These are phyloP conservation scores for Bujurquina vittata DNA, from an alignment of 2,113 vertebrate species.

Conservation along the genomic window DNA sequence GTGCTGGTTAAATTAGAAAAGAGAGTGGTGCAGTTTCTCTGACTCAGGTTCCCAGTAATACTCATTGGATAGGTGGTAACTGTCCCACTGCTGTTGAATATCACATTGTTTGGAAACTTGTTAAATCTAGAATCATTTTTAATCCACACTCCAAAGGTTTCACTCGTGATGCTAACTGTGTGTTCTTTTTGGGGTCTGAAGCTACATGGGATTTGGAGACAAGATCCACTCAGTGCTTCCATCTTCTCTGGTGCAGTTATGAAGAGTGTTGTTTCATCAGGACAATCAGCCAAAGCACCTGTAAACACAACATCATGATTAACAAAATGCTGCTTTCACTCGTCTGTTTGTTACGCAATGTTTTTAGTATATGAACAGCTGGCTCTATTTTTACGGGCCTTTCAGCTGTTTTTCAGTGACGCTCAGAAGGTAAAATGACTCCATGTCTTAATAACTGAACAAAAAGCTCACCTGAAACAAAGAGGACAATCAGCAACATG, in stretches of 20 bases:
- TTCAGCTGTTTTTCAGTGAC: neutral
- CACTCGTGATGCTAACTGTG: neutral
- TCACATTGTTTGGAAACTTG: neutral
- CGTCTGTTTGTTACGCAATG: no score
- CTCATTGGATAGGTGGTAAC: rapidly evolving
- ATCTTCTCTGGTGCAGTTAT: neutral
- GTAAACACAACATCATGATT: neutral
- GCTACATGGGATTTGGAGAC: neutral
- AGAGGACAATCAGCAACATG: neutral
- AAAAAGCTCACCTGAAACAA: neutral
- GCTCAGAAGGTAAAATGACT: neutral
- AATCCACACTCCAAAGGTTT: neutral
- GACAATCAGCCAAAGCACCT: neutral
- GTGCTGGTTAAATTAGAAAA: no score
- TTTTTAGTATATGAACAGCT: no score
- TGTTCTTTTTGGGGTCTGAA: neutral
- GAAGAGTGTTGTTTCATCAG: neutral
- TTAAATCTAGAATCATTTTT: rapidly evolving
- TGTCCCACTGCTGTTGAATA: neutral
- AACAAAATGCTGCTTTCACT: neutral
- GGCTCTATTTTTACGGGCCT: no score
- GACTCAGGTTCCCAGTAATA: no score
- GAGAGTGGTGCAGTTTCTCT: no score
- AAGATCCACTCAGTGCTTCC: slow-evolving; percentile 2
- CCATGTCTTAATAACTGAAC: neutral